A percentile compares a stretch with the other conserved stretches of the same genome.
Evolutionary conservation across 1,140 invertebrate genomes (phyloP).

Genomic region (Drosophila equinoxialis): DNA sequence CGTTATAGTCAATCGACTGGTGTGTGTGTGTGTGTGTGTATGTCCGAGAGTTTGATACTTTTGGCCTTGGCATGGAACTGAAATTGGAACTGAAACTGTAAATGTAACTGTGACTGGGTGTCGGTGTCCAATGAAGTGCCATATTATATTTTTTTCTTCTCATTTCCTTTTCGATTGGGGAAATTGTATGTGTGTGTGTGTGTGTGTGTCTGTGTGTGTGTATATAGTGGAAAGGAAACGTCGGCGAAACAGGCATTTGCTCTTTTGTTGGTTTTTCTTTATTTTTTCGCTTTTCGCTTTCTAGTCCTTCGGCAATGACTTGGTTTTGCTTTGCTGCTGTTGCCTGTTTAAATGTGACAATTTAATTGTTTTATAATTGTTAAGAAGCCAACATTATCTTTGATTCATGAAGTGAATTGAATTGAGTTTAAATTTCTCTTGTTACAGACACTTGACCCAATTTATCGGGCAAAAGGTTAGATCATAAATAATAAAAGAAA

Average conservation of each 20-base stretch:
- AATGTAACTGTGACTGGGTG: neutral
- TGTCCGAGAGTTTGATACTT: slow-evolving; percentile 37
- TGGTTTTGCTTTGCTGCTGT: slow-evolving; percentile 23
- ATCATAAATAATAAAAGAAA: neutral
- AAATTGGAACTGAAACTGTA: neutral
- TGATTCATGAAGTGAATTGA: slow-evolving; percentile 70
- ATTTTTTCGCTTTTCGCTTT: slow-evolving; percentile 14
- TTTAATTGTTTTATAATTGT: slow-evolving; percentile 81
- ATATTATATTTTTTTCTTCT: slow-evolving; percentile 8
- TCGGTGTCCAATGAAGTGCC: slow-evolving; percentile 8
- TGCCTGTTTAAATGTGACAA: slow-evolving; percentile 61
- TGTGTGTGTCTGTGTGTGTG: neutral
- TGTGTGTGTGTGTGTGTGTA: slow-evolving; percentile 62
- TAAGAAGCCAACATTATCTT: slow-evolving; percentile 26
- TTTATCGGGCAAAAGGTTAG: neutral
- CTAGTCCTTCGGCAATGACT: slow-evolving; percentile 12
- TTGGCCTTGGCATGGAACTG: slow-evolving; percentile 12
- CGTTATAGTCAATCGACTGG: slow-evolving; percentile 47
- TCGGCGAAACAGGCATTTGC: slow-evolving; percentile 35
- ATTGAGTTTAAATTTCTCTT: slow-evolving; percentile 23
- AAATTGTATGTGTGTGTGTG: neutral
- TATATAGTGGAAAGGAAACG: neutral
- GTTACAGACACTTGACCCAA: slow-evolving; percentile 13
- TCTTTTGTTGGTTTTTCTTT: slow-evolving; percentile 49
- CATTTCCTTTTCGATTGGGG: slow-evolving; percentile 1